Evolutionary conservation across 2,113 vertebrate species (phyloP), one percentile per base, ranked within the genome.

Genomic region (Nothocercus nigrocapillus): DNA sequence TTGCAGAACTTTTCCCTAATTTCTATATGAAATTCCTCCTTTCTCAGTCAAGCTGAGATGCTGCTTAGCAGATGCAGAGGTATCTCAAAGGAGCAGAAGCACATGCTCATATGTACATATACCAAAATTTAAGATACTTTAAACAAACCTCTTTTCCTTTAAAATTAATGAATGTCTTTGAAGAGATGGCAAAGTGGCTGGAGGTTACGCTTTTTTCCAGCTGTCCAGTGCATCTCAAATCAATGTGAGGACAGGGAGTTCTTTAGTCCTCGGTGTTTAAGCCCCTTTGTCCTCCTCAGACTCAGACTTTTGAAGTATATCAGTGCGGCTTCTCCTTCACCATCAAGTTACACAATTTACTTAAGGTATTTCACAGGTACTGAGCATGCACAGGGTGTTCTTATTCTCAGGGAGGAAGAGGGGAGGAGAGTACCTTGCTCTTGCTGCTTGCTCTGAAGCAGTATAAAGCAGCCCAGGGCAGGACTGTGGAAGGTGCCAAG

Each of bases 141-240:
- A n/a, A 47, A 3, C 44, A 9, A 40, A 42, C 42, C 56, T 30
- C 2, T 61, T 74, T 74, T 59, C 36, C 54, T 69, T 67, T 42
- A 4, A 12, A 32, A 32, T 16, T 2, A 27, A 7, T 2, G 3
- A 40, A 30, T n/a, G 30, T 27, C 25, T 44, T 20, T 3, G 6
- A 32, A 79, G 76, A 34, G 24, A 28, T 63, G 53, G 44, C 28
- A 21, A 13, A 7, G 13, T 6, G 47, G 24, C 47, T 80, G 81
- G n/a, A 47, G 16, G 40, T 21, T 67, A 8, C 22, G 63, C 25
- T 12, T 51, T 38, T 79, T 38, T 47, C 44, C n/a, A 10, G 4
- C 42, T 64, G 15, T 47, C 27, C 17, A 9, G 34, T 4, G 28
- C 8, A 17, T 34, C 27, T 68, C 1, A 1, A 1, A 2, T 11